A percentile compares a stretch with the other conserved stretches of the same genome.
phyloP scores from a whole-genome alignment of 2,888 invertebrate genomes.

The Sinhomidia bicolor region DNA sequence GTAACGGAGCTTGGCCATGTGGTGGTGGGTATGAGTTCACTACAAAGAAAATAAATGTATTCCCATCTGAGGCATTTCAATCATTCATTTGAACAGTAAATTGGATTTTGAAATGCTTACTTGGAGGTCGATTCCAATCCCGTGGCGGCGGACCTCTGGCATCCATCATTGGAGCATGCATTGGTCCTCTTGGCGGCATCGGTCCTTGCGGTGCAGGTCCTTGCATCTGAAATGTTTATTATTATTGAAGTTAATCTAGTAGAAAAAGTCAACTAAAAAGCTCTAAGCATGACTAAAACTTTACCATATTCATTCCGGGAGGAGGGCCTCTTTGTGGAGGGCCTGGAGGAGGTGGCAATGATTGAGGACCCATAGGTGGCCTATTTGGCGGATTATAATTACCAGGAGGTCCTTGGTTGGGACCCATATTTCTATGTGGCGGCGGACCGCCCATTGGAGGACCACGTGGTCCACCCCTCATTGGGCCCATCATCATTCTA shows the following conservation, averaged over 20 bases:
- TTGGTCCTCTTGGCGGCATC: conserved; percentile 81
- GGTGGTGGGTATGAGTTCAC: conserved; percentile 82
- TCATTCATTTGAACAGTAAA: too few species aligned
- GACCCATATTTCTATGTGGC: conserved; percentile 84
- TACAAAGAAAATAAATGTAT: conserved; percentile 17
- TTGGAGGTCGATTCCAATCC: conserved; percentile 89
- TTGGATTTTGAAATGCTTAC: conserved; percentile 81
- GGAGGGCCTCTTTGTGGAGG: conserved; percentile 79
- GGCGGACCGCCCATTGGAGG: conserved; percentile 83
- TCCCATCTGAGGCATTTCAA: too few species aligned
- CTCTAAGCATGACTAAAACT: not conserved
- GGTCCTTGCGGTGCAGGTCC: conserved; percentile 81
- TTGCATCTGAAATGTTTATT: conserved; percentile 67
- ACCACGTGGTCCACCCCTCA: conserved; percentile 81
- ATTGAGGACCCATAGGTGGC: conserved; percentile 83
- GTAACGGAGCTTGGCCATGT: conserved; percentile 84
- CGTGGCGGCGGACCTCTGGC: conserved; percentile 84
- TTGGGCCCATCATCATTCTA: conserved; percentile 77
- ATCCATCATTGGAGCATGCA: conserved; percentile 80
- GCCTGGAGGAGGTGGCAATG: conserved; percentile 81
- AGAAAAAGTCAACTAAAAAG: not conserved
- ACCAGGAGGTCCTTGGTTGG: conserved; percentile 82
- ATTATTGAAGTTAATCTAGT: not conserved
- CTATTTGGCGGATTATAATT: conserved; percentile 83
- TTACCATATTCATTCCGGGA: conserved; percentile 75